Base-by-base conservation (phyloP, 2,113 vertebrate species). In the Apteryx owenii region DNA sequence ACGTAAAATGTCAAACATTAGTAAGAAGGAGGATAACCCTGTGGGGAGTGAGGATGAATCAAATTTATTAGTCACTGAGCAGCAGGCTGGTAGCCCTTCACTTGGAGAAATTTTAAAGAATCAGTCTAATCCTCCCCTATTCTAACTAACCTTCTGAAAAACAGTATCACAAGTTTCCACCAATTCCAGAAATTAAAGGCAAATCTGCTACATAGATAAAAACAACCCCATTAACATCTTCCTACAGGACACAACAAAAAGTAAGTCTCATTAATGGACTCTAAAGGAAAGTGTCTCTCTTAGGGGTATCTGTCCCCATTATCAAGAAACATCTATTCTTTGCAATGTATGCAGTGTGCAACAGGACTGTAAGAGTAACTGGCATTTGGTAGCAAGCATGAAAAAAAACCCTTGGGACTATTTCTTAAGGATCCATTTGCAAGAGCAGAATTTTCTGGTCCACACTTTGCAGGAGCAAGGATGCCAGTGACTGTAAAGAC, bases 1-100 rank as follows among this genome's bases (percentile, higher is more conserved):
- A 91, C 21, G 50, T 94, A 98, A 98, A 97, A 98, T 97, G 97
- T 98, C 98, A 98, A 97, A 98, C 95, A 94, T 97, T 97, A 97
- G 94, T 97, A 89, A 95, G 95, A 91, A 97, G 93, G 89, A 98
- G 84, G 95, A 93, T 93, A 95, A 96, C 93, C 95, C 95, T 92
- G 91, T 93, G 86, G 97, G 88, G 95, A 97, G 90, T 79, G 46
- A 95, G 51, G 79, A 95, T 98, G 97, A 98, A 95, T 98, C 96
- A 95, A 96, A 94, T 97, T 97, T 98, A 97, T 97, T 97, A 98
- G 95, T 97, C 97, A 98, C 91, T 91, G 91, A 98, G 96, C 97
- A 97, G 96, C 95, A 98, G 93, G 90, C 94, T 96, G 86, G 88
- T 95, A 97, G 93, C 93, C 95, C 94, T 97, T 96, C 94, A 86